phyloP scores from a whole-genome alignment of 2,113 vertebrate species.

The Camarhynchus parvulus region DNA sequence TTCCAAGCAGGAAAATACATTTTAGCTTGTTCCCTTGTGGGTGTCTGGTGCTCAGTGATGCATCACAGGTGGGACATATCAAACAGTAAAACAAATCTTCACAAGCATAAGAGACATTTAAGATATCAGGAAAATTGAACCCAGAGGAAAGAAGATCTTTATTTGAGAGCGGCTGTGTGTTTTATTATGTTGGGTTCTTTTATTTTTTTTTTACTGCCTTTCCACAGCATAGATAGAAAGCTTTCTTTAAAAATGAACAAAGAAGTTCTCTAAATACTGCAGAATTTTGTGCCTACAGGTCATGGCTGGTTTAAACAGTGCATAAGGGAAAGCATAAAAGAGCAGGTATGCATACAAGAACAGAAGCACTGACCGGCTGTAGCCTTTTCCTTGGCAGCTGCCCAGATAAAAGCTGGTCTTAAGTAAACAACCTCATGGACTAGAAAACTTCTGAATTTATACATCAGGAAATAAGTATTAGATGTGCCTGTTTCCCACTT shows the following conservation, averaged over 20 bases:
- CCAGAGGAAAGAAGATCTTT: constrained; percentile 45
- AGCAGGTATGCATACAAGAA: constrained; percentile 13
- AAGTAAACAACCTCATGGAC: constrained; percentile 1
- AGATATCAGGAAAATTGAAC: constrained; percentile 50
- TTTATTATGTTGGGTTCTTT: background rate
- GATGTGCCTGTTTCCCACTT: background rate
- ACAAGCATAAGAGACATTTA: constrained; percentile 13
- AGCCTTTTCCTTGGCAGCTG: constrained; percentile 2
- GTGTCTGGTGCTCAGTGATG: constrained; percentile 15
- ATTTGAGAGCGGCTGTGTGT: background rate
- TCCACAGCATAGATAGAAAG: background rate
- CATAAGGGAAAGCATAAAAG: constrained; percentile 28
- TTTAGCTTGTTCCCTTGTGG: constrained; percentile 42
- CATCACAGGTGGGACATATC: constrained; percentile 20
- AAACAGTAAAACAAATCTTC: constrained; percentile 51
- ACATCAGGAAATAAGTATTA: constrained; percentile 46
- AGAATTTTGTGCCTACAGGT: constrained; percentile 27
- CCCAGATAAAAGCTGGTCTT: background rate
- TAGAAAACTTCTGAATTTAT: constrained; percentile 30
- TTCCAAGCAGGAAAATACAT: constrained; percentile 29
- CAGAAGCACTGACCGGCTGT: background rate
- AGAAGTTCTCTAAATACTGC: background rate
- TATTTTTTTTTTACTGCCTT: background rate
- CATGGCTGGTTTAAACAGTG: background rate
- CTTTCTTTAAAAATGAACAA: background rate